phyloP scores from a whole-genome alignment of 2,113 vertebrate genomes.

The Circaetus gallicus region DNA sequence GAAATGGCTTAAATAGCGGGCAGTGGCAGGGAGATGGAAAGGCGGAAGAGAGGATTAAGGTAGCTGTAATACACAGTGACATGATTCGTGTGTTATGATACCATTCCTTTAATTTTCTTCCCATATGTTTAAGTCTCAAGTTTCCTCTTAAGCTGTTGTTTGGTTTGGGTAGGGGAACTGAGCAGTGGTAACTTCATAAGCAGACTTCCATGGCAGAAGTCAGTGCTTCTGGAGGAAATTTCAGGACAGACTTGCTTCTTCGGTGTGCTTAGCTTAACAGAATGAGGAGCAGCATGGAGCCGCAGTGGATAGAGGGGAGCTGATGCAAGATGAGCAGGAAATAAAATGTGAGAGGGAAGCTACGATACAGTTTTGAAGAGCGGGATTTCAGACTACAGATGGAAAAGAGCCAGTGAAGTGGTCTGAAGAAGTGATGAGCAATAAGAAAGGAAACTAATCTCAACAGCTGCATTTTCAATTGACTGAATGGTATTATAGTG shows the following conservation, averaged over 20 bases:
- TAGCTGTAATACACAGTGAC: not conserved
- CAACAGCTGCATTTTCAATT: not conserved
- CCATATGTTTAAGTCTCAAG: not conserved
- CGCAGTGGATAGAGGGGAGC: not conserved
- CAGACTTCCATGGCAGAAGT: not conserved
- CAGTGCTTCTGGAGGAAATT: not conserved
- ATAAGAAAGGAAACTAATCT: not conserved
- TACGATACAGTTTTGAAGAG: not conserved
- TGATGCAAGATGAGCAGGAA: not conserved
- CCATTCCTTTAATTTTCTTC: not conserved
- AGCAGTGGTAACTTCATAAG: not conserved
- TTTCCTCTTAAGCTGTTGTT: not conserved
- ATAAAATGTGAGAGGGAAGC: not conserved
- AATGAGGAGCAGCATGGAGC: not conserved
- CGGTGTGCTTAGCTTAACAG: not conserved
- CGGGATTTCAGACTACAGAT: not conserved
- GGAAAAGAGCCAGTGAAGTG: not conserved
- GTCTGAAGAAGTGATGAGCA: not conserved
- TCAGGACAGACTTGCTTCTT: not conserved
- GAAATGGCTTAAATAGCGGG: not conserved
- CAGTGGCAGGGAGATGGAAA: not conserved
- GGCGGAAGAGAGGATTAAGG: not conserved
- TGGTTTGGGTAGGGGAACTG: not conserved
- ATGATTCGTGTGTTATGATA: not conserved
- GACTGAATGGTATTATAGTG: not conserved